Percentiles rank a stretch among this genome's conserved stretches.
These are phyloP conservation scores for Sebastes fasciatus DNA, from an alignment of 2,113 vertebrate species.

Conservation along the genomic window DNA sequence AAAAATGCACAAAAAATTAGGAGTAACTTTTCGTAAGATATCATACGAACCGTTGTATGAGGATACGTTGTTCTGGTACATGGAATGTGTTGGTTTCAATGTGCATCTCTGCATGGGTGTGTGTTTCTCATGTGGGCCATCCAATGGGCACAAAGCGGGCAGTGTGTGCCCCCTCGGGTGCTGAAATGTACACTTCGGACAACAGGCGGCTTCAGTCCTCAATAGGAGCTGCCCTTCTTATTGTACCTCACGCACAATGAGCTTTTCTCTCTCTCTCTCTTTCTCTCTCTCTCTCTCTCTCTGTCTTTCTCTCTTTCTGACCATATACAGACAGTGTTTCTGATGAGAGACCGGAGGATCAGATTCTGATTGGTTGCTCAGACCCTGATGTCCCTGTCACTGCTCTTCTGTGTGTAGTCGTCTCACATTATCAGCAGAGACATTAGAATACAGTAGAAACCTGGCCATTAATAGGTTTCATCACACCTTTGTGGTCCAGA, in stretches of 20 bases:
- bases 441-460: constrained; percentile 21
- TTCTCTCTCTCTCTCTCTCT: constrained; percentile 58
- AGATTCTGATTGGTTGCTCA: constrained; percentile 49
- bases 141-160: constrained; percentile 81
- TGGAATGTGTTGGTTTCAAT: constrained; percentile 50
- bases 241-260: constrained; percentile 88
- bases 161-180: constrained; percentile 78
- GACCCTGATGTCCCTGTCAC: constrained; percentile 36
- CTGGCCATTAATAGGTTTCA: neutral
- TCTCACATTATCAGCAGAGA: constrained; percentile 27
- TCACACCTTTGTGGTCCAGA: constrained; percentile 27
- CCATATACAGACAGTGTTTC: constrained; percentile 69
- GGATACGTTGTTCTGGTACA: constrained; percentile 6
- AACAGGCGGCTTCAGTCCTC: constrained; percentile 85
- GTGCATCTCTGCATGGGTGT: constrained; percentile 63
- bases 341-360: constrained; percentile 51
- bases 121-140: constrained; percentile 73
- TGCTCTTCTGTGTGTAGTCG: constrained; percentile 27
- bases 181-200: constrained; percentile 84
- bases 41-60: no score
- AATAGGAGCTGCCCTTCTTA: constrained; percentile 88
- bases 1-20: no score
- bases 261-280: constrained; percentile 79
- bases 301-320: constrained; percentile 63
- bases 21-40: no score